Evolutionary conservation across 2,888 invertebrate species (phyloP).

Genomic region (Netelia virgata): DNA sequence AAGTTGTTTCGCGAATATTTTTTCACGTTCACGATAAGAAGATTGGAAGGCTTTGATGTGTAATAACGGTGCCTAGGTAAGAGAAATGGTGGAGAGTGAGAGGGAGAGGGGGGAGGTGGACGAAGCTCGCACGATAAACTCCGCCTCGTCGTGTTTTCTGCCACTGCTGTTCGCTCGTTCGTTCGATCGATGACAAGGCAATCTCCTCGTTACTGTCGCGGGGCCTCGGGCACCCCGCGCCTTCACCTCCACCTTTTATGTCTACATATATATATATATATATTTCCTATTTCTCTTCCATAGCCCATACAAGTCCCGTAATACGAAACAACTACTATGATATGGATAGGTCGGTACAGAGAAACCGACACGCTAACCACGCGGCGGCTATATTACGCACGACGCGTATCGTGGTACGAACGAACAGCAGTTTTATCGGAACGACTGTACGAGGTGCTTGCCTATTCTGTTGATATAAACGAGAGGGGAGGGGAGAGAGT

Average conservation of each 20-base stretch:
- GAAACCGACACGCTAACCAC: conserved; percentile 30
- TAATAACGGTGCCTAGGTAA: conserved; percentile 4
- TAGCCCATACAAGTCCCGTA: conserved; percentile 37
- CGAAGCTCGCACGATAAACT: conserved; percentile 19
- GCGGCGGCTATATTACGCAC: conserved; percentile 20
- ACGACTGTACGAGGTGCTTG: conserved; percentile 28
- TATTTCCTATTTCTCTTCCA: conserved; percentile 52
- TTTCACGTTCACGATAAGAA: too few relatives aligned
- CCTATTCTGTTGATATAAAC: conserved; percentile 7
- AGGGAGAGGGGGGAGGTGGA: conserved; percentile 12
- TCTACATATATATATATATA: not conserved
- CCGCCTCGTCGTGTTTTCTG: conserved; percentile 34
- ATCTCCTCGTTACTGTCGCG: conserved; percentile 73
- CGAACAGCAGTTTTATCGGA: conserved; percentile 36
- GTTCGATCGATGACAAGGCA: conserved; percentile 80
- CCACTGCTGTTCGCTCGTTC: conserved; percentile 45
- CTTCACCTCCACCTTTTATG: conserved; percentile 19
- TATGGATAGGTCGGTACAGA: conserved; percentile 14
- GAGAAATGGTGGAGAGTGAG: not conserved
- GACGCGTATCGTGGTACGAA: conserved; percentile 38
- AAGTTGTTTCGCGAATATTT: too few relatives aligned
- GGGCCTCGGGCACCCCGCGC: conserved; percentile 21
- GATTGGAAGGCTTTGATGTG: not conserved
- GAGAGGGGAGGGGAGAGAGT: too few relatives aligned
- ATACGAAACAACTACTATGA: conserved; percentile 47